phyloP scores from a whole-genome alignment of 1,140 invertebrate species.

The Dreissena rostriformis region DNA sequence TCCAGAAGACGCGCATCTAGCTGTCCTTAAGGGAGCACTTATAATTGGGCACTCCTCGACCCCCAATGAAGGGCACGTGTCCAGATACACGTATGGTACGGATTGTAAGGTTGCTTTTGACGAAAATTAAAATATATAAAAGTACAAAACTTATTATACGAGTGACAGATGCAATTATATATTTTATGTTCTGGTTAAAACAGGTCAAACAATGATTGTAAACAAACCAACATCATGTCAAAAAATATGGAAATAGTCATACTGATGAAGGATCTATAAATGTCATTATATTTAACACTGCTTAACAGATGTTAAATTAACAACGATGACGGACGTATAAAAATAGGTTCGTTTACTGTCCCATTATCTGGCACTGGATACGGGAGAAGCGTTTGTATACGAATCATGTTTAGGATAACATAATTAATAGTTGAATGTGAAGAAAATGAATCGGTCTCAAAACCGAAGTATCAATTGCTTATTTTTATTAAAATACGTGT shows the following conservation, averaged over 20 bases:
- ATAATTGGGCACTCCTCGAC: slow-evolving; percentile 26
- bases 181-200: slow-evolving; percentile 13
- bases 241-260: no score
- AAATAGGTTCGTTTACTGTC: neutral
- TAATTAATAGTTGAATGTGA: no score
- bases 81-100: slow-evolving; percentile 30
- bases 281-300: no score
- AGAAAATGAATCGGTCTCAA: no score
- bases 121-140: neutral
- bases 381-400: no score
- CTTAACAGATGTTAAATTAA: neutral
- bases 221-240: neutral
- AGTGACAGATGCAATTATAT: neutral
- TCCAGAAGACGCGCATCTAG: slow-evolving; percentile 28
- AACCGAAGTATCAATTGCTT: no score
- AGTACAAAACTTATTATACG: slow-evolving; percentile 1
- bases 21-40: slow-evolving; percentile 46
- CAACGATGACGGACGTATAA: neutral
- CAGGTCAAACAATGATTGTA: slow-evolving; percentile 6
- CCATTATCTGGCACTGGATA: neutral
- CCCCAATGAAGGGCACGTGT: neutral
- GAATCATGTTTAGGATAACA: no score
- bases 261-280: no score
- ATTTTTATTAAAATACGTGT: no score
- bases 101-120: neutral